Conservation (phyloP, 2,888 invertebrate species). For the Corbicula japonica region DNA sequence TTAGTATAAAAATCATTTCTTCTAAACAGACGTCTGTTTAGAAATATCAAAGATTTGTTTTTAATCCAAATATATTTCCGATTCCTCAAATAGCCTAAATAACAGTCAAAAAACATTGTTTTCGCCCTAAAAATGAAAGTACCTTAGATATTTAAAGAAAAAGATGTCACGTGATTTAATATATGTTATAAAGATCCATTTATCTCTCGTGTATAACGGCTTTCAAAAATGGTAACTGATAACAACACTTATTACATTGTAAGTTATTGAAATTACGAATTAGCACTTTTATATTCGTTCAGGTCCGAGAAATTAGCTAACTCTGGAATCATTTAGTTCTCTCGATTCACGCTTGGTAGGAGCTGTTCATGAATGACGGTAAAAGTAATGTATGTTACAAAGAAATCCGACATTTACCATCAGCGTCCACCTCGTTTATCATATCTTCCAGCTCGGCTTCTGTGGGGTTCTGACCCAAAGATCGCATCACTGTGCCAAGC, state of each 20-base stretch:
- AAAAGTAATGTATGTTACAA: background rate
- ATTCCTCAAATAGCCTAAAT: background rate
- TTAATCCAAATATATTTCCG: background rate
- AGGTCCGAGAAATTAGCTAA: too few relatives aligned
- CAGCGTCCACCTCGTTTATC: slow-evolving; percentile 46
- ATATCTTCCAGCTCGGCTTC: slow-evolving; percentile 45
- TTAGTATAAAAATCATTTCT: background rate
- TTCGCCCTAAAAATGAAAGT: too few relatives aligned
- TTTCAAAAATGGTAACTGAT: background rate
- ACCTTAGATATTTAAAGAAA: too few relatives aligned
- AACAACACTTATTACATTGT: background rate
- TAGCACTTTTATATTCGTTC: too few relatives aligned
- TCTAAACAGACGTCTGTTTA: too few relatives aligned
- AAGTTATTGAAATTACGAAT: background rate
- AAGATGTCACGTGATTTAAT: too few relatives aligned
- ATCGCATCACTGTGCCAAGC: slow-evolving; percentile 40
- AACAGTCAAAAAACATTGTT: too few relatives aligned
- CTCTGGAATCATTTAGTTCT: too few relatives aligned
- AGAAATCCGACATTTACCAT: slow-evolving; percentile 19
- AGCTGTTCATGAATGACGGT: background rate
- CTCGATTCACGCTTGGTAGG: background rate
- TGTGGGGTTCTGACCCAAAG: slow-evolving; percentile 49
- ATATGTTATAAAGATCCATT: too few relatives aligned
- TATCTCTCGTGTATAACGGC: too few relatives aligned
- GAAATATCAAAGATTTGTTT: background rate